Conservation (phyloP, 2,888 invertebrate species). For the Xestia ashworthii region DNA sequence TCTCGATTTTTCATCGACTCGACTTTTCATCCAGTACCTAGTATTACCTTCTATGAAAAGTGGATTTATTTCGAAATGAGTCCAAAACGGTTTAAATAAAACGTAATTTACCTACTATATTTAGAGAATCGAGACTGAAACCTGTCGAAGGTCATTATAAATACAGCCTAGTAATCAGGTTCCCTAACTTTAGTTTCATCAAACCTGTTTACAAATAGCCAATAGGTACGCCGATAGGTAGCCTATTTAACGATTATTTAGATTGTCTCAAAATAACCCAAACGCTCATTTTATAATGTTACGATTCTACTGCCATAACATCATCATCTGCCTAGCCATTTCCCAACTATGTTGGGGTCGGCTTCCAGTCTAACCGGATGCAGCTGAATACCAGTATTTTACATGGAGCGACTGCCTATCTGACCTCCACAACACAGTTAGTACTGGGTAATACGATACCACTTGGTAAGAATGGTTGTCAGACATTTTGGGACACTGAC, state of each 20-base stretch:
- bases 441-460: no score
- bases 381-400: no score
- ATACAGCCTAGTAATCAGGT: constrained; percentile 13
- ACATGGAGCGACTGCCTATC: no score
- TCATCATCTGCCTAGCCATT: no score
- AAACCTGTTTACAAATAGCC: constrained; percentile 11
- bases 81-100: neutral
- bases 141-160: neutral
- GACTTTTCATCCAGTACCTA: no score
- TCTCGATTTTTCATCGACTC: neutral
- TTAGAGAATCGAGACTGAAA: neutral
- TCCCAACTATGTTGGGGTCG: no score
- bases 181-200: neutral
- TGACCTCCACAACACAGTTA: no score
- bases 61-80: neutral
- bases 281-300: neutral
- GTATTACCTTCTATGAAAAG: neutral
- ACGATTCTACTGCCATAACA: neutral
- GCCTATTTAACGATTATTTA: constrained; percentile 4
- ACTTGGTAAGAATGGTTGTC: no score
- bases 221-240: neutral
- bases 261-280: neutral
- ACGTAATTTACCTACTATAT: neutral
- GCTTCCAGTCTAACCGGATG: no score
- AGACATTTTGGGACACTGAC: no score